Evolutionary conservation across 2,888 invertebrate genomes (phyloP).

Genomic region (Polyommatus iphigenia): DNA sequence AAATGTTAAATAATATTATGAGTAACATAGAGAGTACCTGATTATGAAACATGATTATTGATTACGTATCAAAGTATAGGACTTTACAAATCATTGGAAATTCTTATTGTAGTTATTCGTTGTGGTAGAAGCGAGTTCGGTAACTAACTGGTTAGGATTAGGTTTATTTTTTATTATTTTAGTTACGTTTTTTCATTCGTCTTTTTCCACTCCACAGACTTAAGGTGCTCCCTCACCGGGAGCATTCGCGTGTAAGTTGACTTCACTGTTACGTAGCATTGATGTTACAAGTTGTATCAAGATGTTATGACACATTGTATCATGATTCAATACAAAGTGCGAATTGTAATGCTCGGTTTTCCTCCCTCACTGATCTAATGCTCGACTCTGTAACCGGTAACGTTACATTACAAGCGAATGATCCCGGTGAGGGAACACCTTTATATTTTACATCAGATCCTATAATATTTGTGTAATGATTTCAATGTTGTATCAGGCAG

Average conservation of each 20-base stretch:
- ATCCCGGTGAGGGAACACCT: too few relatives aligned
- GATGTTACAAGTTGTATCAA: too few relatives aligned
- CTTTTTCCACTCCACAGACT: neutral
- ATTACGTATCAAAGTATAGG: neutral
- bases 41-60: slow-evolving; percentile 1
- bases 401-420: too few relatives aligned
- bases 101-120: neutral
- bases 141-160: neutral
- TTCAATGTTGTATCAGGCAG: neutral
- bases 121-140: neutral
- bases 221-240: neutral
- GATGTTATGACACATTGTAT: too few relatives aligned
- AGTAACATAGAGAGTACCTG: neutral
- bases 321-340: too few relatives aligned
- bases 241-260: too few relatives aligned
- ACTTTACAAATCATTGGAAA: neutral
- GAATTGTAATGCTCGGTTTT: too few relatives aligned
- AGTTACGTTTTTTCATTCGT: neutral
- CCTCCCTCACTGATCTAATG: too few relatives aligned
- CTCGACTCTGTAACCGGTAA: too few relatives aligned
- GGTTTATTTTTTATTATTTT: neutral
- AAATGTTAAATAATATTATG: slow-evolving; percentile 12
- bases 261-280: too few relatives aligned
- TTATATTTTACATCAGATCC: neutral
- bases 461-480: too few relatives aligned